These are phyloP conservation scores for Cerastis rubricosa DNA, from an alignment of 2,888 invertebrate species.

Conservation along the genomic window DNA sequence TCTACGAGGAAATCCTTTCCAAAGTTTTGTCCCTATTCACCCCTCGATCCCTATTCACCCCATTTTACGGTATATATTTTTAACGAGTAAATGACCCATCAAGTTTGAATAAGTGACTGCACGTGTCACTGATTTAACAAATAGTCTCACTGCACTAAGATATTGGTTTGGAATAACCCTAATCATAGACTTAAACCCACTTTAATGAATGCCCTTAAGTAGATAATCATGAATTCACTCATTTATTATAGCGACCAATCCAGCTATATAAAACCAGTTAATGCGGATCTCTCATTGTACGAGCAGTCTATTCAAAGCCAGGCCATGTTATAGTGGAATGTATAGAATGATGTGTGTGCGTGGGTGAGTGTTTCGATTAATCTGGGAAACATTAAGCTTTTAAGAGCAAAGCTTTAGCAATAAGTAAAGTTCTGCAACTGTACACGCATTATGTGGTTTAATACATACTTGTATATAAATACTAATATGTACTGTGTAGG, in stretches of 20 bases:
- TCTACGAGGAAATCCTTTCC: no score
- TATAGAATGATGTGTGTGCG: no score
- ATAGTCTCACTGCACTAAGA: not conserved
- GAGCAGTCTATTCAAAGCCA: no score
- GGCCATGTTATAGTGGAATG: no score
- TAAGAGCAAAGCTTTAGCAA: conserved; percentile 10
- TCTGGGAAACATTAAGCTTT: conserved; percentile 2
- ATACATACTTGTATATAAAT: not conserved
- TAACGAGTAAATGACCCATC: no score
- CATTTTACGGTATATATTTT: no score
- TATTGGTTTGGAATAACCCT: not conserved
- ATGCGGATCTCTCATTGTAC: no score
- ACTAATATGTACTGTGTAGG: not conserved
- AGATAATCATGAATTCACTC: not conserved
- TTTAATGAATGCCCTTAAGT: not conserved
- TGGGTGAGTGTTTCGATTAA: not conserved
- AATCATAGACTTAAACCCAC: not conserved
- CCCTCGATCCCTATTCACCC: no score
- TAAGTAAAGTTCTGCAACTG: conserved; percentile 19
- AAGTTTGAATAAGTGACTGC: not conserved
- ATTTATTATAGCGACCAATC: not conserved
- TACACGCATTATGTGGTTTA: conserved; percentile 23
- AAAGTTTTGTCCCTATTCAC: no score
- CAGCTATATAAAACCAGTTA: no score
- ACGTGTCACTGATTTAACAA: not conserved